A percentile compares a stretch with the other conserved stretches of the same genome.
Conservation (phyloP, 35 echinoderm and acorn worm species). For the Strongylocentrotus purpuratus region DNA sequence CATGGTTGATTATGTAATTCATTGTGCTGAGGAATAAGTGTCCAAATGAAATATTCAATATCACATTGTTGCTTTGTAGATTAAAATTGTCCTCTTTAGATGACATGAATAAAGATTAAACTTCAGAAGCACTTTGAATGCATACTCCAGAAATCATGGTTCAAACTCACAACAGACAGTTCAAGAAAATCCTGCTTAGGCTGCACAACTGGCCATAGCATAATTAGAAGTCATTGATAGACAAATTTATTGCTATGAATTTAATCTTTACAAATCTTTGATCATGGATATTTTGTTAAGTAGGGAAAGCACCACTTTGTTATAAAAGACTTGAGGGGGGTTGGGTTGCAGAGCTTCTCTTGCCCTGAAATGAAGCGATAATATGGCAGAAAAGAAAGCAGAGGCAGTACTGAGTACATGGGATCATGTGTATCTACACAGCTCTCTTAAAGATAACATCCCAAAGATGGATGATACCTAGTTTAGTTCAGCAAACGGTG, state of each 20-base stretch:
- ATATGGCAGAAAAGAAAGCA: no score
- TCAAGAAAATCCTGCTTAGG: not conserved
- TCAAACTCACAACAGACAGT: not conserved
- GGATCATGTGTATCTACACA: not conserved
- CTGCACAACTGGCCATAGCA: not conserved
- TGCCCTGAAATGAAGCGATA: no score
- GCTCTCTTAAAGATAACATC: not conserved
- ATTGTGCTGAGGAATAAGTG: no score
- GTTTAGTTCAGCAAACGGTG: not conserved
- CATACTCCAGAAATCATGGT: not conserved
- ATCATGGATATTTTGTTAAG: not conserved
- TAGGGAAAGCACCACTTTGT: not conserved
- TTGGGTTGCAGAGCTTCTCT: no score
- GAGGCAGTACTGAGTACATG: not conserved
- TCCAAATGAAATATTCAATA: no score
- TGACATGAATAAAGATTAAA: not conserved
- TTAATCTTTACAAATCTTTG: not conserved
- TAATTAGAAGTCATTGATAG: no score
- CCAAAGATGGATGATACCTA: not conserved
- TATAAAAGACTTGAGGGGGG: not conserved
- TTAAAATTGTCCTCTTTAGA: not conserved
- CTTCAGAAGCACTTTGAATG: not conserved
- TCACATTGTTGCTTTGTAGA: no score
- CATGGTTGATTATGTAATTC: no score
- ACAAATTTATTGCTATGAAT: not conserved